phyloP scores from a whole-genome alignment of 2,113 vertebrate species.

The Nerophis lumbriciformis region DNA sequence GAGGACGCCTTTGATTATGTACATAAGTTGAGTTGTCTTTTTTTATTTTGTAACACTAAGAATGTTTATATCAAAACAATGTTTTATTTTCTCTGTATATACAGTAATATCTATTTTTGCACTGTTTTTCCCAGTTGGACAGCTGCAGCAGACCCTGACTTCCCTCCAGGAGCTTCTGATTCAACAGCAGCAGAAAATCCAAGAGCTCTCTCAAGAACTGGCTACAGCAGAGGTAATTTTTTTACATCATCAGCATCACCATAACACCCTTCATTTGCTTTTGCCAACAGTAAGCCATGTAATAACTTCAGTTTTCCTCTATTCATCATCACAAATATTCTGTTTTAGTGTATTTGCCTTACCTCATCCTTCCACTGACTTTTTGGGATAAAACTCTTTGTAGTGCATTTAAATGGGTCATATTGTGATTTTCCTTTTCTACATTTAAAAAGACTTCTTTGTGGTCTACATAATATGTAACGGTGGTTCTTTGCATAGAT shows the following conservation, averaged over 20 bases:
- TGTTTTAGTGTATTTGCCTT: background rate
- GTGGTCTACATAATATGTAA: no score
- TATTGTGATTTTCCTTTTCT: no score
- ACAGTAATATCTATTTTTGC: conserved; percentile 15
- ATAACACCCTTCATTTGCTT: background rate
- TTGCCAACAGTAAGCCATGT: background rate
- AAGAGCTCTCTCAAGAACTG: conserved; percentile 89
- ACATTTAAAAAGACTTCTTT: no score
- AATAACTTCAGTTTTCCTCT: background rate
- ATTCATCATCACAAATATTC: background rate
- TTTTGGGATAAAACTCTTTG: background rate
- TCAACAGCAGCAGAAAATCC: conserved; percentile 92
- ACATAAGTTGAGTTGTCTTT: conserved; percentile 7
- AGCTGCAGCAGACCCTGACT: conserved; percentile 87
- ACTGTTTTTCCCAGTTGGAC: conserved; percentile 77
- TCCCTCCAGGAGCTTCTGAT: conserved; percentile 88
- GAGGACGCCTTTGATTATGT: conserved; percentile 52
- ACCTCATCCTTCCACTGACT: background rate
- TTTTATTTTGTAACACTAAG: background rate
- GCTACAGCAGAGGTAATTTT: conserved; percentile 79
- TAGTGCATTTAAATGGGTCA: background rate
- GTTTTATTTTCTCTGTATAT: conserved; percentile 1
- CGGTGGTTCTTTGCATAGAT: no score
- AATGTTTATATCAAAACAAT: background rate
- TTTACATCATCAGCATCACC: background rate